Percentiles rank a stretch among this genome's conserved stretches.
Conservation (phyloP, 2,888 invertebrate species). For the Macropis europaea region DNA sequence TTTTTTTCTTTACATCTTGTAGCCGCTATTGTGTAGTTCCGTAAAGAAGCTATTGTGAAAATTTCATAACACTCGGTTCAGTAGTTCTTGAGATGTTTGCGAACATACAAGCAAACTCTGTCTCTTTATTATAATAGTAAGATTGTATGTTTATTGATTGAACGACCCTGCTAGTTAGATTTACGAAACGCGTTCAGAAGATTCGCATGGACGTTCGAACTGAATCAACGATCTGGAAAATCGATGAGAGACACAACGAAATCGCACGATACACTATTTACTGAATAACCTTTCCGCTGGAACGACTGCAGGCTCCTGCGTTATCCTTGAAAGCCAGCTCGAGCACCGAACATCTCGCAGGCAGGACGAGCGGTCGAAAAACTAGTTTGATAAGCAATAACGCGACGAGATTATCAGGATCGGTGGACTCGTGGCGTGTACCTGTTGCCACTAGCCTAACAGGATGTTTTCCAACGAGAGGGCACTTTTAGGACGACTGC, state of each 20-base stretch:
- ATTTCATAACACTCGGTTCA: too few species aligned
- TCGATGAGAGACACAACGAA: neutral
- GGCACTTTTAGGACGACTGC: neutral
- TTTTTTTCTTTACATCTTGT: too few species aligned
- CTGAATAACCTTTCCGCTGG: neutral
- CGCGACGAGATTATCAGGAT: neutral
- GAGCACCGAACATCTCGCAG: neutral
- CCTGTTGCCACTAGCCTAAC: neutral
- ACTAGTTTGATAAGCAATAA: slow-evolving; percentile 41
- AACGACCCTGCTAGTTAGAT: too few species aligned
- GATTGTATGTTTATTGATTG: too few species aligned
- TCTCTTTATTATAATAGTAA: too few species aligned
- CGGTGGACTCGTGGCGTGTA: neutral
- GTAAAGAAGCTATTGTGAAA: too few species aligned
- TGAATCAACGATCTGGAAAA: slow-evolving; percentile 15
- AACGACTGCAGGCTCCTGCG: neutral
- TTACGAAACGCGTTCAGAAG: neutral
- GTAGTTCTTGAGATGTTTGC: too few species aligned
- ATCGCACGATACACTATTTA: neutral
- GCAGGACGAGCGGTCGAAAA: slow-evolving; percentile 20
- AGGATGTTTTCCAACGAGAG: neutral
- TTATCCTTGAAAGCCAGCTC: slow-evolving; percentile 9
- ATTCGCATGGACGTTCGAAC: neutral
- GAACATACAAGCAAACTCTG: too few species aligned
- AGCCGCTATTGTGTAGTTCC: too few species aligned